These are phyloP conservation scores for Neofelis nebulosa DNA, from an alignment of 2,113 vertebrate species.

Conservation along the genomic window DNA sequence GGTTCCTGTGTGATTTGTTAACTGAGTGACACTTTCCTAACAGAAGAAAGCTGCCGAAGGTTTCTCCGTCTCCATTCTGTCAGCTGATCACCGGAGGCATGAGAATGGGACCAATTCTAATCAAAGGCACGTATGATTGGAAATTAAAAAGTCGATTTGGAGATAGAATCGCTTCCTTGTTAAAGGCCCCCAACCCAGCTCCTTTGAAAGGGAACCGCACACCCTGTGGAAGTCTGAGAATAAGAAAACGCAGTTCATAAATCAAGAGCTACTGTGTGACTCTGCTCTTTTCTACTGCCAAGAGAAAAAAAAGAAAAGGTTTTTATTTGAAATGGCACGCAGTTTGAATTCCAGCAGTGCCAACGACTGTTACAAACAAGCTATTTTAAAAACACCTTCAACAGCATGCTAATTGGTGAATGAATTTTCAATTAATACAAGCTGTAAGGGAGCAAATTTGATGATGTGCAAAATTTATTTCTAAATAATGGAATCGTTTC, in stretches of 20 bases:
- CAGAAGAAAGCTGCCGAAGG: constrained; percentile 9
- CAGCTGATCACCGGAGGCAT: constrained; percentile 5
- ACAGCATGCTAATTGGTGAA: not conserved
- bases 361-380: constrained; percentile 35
- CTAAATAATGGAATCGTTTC: not conserved
- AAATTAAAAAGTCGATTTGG: constrained; percentile 56
- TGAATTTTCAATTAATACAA: constrained; percentile 40
- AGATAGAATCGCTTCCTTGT: constrained; percentile 51
- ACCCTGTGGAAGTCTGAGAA: not conserved
- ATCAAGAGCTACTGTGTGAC: constrained; percentile 60
- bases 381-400: not conserved
- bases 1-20: not conserved
- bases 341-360: not conserved
- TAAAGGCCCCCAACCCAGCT: constrained; percentile 47
- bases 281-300: constrained; percentile 50
- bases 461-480: not conserved
- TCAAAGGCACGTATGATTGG: not conserved
- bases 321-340: constrained; percentile 32
- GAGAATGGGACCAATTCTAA: constrained; percentile 28
- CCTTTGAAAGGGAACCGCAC: constrained; percentile 56
- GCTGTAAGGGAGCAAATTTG: not conserved
- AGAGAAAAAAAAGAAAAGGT: not conserved
- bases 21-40: constrained; percentile 56
- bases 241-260: not conserved
- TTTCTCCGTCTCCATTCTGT: not conserved